Conservation (phyloP, 2,888 invertebrate genomes). For the Drosophila fungiperda region DNA sequence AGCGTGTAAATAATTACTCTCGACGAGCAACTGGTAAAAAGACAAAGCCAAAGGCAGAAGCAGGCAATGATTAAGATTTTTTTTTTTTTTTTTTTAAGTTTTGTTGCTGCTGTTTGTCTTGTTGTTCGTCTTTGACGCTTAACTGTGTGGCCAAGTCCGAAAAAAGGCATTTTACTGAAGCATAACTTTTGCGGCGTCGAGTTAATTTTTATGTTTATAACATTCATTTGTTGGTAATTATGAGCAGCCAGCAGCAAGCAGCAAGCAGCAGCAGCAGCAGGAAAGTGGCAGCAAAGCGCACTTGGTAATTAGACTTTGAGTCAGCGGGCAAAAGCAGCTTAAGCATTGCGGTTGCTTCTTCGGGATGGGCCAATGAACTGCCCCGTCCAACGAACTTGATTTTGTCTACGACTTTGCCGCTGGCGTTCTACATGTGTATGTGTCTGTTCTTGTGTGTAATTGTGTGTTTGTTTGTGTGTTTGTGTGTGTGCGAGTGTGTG, state of each 20-base stretch:
- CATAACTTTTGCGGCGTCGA: constrained; percentile 72
- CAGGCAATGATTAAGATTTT: constrained; percentile 58
- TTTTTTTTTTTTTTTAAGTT: constrained; percentile 8
- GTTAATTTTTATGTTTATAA: constrained; percentile 76
- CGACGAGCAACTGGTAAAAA: constrained; percentile 33
- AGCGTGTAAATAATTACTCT: constrained; percentile 76
- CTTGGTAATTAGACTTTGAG: constrained; percentile 76
- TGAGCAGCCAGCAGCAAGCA: constrained; percentile 45
- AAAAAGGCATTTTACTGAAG: constrained; percentile 75
- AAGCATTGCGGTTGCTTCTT: constrained; percentile 56
- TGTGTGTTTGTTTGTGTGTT: constrained; percentile 22
- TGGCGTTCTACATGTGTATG: constrained; percentile 11
- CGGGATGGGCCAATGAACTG: constrained; percentile 72
- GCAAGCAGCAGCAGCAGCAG: constrained; percentile 15
- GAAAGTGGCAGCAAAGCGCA: constrained; percentile 52
- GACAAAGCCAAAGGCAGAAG: constrained; percentile 39
- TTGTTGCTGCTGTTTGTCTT: constrained; percentile 19
- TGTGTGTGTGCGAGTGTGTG: not conserved
- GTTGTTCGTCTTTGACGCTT: constrained; percentile 43
- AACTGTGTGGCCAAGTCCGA: constrained; percentile 32
- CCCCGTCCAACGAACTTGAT: constrained; percentile 76
- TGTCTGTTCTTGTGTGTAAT: constrained; percentile 11
- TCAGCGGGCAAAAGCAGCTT: constrained; percentile 51
- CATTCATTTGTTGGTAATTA: constrained; percentile 78
- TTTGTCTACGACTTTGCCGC: constrained; percentile 57